Percentiles rank a stretch among this genome's conserved stretches.
Evolutionary conservation across 2,888 invertebrate genomes (phyloP).

Genomic region (Eulithis prunata): DNA sequence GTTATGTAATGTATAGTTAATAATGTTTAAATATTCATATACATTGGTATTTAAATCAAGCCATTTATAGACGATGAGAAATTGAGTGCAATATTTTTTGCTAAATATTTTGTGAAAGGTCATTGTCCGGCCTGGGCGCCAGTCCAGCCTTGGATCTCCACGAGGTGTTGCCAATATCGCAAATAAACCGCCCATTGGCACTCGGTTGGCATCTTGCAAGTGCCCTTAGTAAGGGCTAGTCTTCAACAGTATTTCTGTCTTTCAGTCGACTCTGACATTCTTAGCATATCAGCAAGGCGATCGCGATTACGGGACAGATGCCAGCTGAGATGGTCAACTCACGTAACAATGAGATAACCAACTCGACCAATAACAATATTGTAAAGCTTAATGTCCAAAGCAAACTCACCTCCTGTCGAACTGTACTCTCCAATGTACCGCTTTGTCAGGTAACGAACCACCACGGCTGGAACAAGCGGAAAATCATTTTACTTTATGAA

Average conservation of each 20-base stretch:
- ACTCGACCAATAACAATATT: conserved; percentile 10
- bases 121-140: conserved; percentile 69
- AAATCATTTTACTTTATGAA: conserved; percentile 43
- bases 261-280: conserved; percentile 53
- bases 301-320: conserved; percentile 16
- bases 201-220: conserved; percentile 69
- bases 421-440: conserved; percentile 92
- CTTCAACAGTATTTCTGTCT: conserved; percentile 58
- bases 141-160: conserved; percentile 70
- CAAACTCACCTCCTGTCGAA: conserved; percentile 88
- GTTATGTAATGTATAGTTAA: too few species aligned
- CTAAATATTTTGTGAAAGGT: conserved; percentile 56
- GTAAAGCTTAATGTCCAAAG: conserved; percentile 13
- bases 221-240: conserved; percentile 66
- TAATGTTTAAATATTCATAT: too few species aligned
- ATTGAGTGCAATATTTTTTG: conserved; percentile 23
- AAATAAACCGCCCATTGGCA: conserved; percentile 82
- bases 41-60: conserved; percentile 10
- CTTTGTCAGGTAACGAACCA: conserved; percentile 90
- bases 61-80: conserved; percentile 14
- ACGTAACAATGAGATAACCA: conserved; percentile 29
- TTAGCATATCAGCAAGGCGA: conserved; percentile 47
- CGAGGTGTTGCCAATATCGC: conserved; percentile 76
- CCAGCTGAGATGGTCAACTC: conserved; percentile 34
- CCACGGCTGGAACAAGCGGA: conserved; percentile 87